Evolutionary conservation across 2,888 invertebrate species (phyloP), one percentile per base, ranked within the genome.

Genomic region (Plusia festucae): DNA sequence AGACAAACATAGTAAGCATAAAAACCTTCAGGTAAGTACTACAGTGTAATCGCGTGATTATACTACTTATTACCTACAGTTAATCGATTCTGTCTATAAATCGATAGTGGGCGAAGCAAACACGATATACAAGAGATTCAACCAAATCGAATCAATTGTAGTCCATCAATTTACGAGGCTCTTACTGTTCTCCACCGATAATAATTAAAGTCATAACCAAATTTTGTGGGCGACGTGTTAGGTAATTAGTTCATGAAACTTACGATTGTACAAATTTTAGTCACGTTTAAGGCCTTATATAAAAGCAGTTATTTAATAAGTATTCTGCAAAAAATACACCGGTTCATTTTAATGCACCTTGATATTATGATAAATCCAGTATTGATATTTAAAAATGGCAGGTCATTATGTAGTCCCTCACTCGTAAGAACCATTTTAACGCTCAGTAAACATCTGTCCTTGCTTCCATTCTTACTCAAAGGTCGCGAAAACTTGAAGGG

Each of bases 401-500:
- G 44, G 44, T 75, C 15, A 54, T 64, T 67, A 67, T 58, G 62
- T 54, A 58, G 20, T 24, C 65, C 46, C 32, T 56, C 32, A 53
- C 24, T 56, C 32, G 53, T 32, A 61, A 53, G 44, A 44, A 27
- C 72, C 74, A 79, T 76, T 79, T 83, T 80, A 82, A 82, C 78
- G 83, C 84, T 85, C 82, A 71, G 81, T 79, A 84, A 87, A 85
- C 87, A 89, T 88, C 86, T 88, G 88, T 85, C 86, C 84, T 88
- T 84, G 79, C 82, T 85, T 85, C 84, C 85, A 87, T 90, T 88
- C 84, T 88, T 85, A 82, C 81, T 76, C 80, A 90, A 91, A 92
- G 91, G 92, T 91, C 90, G 89, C 89, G 89, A 89, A 89, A 89
- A 88, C 89, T 88, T 89, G 85, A 90, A 91, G 90, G 91, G 89